Evolutionary conservation across 2,113 vertebrate species (phyloP).

Genomic region (Maccullochella peelii): DNA sequence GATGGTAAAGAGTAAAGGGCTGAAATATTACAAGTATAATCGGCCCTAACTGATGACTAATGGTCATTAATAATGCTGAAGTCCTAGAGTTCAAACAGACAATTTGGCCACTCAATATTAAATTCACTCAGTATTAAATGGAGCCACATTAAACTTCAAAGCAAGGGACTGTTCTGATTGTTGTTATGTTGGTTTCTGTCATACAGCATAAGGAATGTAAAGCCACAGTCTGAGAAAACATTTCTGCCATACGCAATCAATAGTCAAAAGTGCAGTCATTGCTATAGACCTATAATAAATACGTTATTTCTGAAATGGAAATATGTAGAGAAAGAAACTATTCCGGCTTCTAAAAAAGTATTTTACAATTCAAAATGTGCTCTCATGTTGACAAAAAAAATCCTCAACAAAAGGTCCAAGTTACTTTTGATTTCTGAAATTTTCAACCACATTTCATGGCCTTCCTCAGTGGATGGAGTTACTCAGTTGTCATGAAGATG

Average conservation of each 20-base stretch:
- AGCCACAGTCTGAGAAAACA: neutral
- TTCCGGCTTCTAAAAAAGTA: neutral
- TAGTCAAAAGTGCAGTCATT: neutral
- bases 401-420: neutral
- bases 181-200: neutral
- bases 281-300: neutral
- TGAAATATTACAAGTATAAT: slow-evolving; percentile 74
- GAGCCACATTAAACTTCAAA: neutral
- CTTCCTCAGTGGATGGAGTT: neutral
- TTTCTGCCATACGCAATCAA: neutral
- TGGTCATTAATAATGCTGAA: slow-evolving; percentile 22
- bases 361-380: neutral
- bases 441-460: neutral
- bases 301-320: neutral
- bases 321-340: neutral
- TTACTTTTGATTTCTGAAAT: neutral
- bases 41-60: slow-evolving; percentile 70
- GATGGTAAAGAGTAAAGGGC: slow-evolving; percentile 65
- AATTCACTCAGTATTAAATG: neutral
- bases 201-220: neutral
- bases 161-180: neutral
- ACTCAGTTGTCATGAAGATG: neutral
- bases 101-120: neutral
- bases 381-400: neutral
- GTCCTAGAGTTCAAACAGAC: slow-evolving; percentile 28